Conservation (phyloP, 2,888 invertebrate species). For the Drosophila limbata region DNA sequence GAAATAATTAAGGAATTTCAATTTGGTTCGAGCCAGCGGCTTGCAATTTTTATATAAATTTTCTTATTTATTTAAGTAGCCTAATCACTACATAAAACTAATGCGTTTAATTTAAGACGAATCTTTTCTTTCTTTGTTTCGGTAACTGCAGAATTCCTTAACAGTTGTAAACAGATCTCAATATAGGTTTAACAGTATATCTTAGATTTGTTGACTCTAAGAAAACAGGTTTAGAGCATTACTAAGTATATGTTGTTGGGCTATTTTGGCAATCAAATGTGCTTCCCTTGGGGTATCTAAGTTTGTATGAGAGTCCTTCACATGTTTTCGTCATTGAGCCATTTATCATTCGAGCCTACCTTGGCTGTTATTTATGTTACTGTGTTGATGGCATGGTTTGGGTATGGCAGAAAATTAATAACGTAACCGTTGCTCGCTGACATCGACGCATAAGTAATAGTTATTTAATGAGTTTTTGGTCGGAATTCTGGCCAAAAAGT, state of each 20-base stretch:
- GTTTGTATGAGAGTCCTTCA: not conserved
- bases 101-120: no score
- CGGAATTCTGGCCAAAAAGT: constrained; percentile 54
- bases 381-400: constrained; percentile 28
- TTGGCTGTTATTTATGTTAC: constrained; percentile 50
- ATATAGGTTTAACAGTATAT: not conserved
- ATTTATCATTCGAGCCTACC: constrained; percentile 45
- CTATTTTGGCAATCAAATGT: constrained; percentile 16
- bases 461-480: constrained; percentile 76
- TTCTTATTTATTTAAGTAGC: no score
- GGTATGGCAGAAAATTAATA: constrained; percentile 56
- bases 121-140: no score
- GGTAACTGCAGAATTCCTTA: no score
- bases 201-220: not conserved
- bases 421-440: constrained; percentile 59
- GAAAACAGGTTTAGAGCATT: not conserved
- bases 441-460: constrained; percentile 69
- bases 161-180: not conserved
- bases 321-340: constrained; percentile 30
- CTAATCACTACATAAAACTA: no score
- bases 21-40: no score
- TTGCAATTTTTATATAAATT: no score
- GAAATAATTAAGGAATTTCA: no score
- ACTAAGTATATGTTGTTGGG: not conserved
- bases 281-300: not conserved